Evolutionary conservation across 2,113 vertebrate genomes (phyloP).

Genomic region (Lamprologus tigripictilis): DNA sequence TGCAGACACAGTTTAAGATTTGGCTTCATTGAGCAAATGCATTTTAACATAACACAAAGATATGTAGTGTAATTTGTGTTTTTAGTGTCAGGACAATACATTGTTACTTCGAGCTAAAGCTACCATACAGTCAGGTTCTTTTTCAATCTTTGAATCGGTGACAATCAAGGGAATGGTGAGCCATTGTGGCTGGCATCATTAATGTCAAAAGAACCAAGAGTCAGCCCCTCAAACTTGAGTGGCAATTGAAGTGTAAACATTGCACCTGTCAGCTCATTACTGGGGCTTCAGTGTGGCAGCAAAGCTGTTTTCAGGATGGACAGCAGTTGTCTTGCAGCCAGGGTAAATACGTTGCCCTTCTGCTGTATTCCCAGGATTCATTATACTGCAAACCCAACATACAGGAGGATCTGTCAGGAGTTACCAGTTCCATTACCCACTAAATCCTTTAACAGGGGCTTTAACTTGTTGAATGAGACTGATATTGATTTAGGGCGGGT

Average conservation of each 20-base stretch:
- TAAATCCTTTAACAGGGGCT: slow-evolving; percentile 61
- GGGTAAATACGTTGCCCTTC: slow-evolving; percentile 66
- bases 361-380: slow-evolving; percentile 59
- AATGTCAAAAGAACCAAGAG: slow-evolving; percentile 36
- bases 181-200: slow-evolving; percentile 38
- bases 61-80: neutral
- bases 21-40: neutral
- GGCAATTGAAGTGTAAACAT: slow-evolving; percentile 57
- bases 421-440: slow-evolving; percentile 54
- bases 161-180: slow-evolving; percentile 28
- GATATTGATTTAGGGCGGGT: slow-evolving; percentile 59
- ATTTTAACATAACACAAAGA: neutral
- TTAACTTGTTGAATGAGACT: slow-evolving; percentile 62
- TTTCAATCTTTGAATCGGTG: neutral
- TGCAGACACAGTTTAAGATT: neutral
- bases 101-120: neutral
- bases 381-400: slow-evolving; percentile 47
- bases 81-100: neutral
- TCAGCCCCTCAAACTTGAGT: slow-evolving; percentile 49
- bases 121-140: neutral
- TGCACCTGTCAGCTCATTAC: slow-evolving; percentile 72
- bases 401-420: slow-evolving; percentile 55
- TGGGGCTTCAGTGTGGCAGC: slow-evolving; percentile 43
- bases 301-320: slow-evolving; percentile 43
- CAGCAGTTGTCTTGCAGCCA: slow-evolving; percentile 39